Conservation (phyloP, 2,888 invertebrate genomes). For the Drosophila setosimentum region DNA sequence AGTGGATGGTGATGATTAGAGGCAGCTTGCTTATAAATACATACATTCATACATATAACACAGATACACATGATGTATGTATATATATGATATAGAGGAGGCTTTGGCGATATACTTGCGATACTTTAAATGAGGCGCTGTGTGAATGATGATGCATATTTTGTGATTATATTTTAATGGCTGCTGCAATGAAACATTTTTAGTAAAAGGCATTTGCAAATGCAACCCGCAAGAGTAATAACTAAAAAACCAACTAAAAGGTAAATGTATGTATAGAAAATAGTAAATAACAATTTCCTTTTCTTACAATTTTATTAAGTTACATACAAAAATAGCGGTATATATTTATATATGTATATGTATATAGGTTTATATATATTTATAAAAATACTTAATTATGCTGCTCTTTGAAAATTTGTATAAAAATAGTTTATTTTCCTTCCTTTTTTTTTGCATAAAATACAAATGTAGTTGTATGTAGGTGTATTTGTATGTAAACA, state of each 20-base stretch:
- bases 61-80: constrained; percentile 3
- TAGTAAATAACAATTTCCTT: constrained; percentile 56
- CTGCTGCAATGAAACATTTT: constrained; percentile 73
- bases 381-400: constrained; percentile 64
- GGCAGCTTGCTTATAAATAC: constrained; percentile 26
- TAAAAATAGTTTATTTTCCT: constrained; percentile 65
- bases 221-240: constrained; percentile 38
- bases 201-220: constrained; percentile 57
- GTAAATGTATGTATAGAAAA: background rate
- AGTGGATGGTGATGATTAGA: constrained; percentile 42
- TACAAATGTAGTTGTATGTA: constrained; percentile 42
- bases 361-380: constrained; percentile 41
- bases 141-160: constrained; percentile 54
- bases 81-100: constrained; percentile 14
- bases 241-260: constrained; percentile 22
- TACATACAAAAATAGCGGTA: constrained; percentile 75
- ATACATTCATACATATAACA: constrained; percentile 9
- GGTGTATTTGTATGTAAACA: constrained; percentile 27
- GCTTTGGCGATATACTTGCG: constrained; percentile 49
- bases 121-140: constrained; percentile 68
- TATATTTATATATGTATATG: constrained; percentile 52
- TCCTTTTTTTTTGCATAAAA: constrained; percentile 26
- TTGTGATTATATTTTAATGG: constrained; percentile 31
- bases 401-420: constrained; percentile 64
- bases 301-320: constrained; percentile 76